Conservation (phyloP, 2,888 invertebrate genomes). For the Biston stratarius region DNA sequence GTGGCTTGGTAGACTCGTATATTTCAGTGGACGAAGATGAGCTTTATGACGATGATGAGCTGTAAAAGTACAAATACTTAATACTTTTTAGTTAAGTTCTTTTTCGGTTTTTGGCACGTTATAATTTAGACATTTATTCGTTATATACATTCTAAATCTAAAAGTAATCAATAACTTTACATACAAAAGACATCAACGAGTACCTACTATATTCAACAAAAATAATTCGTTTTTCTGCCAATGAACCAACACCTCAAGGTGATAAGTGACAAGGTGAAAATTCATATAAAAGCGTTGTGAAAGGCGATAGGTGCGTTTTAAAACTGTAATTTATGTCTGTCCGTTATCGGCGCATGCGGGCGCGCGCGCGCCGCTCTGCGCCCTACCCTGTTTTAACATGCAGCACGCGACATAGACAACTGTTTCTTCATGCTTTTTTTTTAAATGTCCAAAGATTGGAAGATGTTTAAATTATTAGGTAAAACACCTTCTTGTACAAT, state of each 20-base stretch:
- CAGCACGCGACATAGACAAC: slow-evolving; percentile 76
- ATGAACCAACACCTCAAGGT: slow-evolving; percentile 49
- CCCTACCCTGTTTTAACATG: slow-evolving; percentile 63
- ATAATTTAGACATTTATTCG: not conserved
- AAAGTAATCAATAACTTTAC: slow-evolving; percentile 18
- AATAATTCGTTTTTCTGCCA: slow-evolving; percentile 23
- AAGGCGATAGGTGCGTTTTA: slow-evolving; percentile 70
- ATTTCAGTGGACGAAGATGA: no score
- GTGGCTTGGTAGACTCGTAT: no score
- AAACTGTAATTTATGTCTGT: slow-evolving; percentile 76
- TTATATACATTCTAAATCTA: not conserved
- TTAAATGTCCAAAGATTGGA: not conserved
- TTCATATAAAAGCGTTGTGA: slow-evolving; percentile 73
- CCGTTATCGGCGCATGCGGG: slow-evolving; percentile 83
- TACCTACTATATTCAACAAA: slow-evolving; percentile 15
- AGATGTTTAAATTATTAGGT: not conserved
- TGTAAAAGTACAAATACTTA: no score
- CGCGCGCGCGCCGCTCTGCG: slow-evolving; percentile 67
- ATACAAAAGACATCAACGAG: slow-evolving; percentile 45
- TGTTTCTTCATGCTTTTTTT: slow-evolving; percentile 56
- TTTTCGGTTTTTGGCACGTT: no score
- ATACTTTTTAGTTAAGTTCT: no score
- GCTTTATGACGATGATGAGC: no score
- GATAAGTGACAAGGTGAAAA: slow-evolving; percentile 79
- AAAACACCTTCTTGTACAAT: no score